Evolutionary conservation across 2,888 invertebrate genomes (phyloP), one percentile per base, ranked within the genome.

Genomic region (Didymodactylos carnosus): DNA sequence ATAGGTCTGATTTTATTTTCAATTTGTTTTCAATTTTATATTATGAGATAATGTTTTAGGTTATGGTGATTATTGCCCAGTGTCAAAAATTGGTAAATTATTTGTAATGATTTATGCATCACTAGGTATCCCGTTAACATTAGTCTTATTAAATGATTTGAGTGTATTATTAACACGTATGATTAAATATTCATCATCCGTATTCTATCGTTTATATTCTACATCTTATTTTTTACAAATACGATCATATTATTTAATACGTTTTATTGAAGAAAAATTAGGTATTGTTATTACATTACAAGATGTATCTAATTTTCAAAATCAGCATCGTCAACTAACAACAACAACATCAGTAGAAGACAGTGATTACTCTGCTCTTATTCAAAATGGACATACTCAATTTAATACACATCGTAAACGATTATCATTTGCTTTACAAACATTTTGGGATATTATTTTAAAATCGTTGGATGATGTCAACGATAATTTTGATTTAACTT

Each of bases 401-500:
- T n/a, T n/a, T n/a, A n/a, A n/a, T n/a, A n/a, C n/a, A n/a, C n/a
- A n/a, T n/a, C n/a, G n/a, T 3, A 35, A 19, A 62, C 8, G 3
- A 49, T 11, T 11, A 23, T 23, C 49, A 23, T n/a, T 16, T 5
- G 25, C 8, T 23, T 11, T 16, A 10, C n/a, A 49, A 49, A 7
- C n/a, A 23, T 7, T 10, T 49, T 11, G 2, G 2, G 2, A 23
- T 49, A 49, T 10, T n/a, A 3, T n/a, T 23, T 2, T 49, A 49
- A n/a, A 49, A 23, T 23, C 25, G 25, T 49, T 49, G 7, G 19
- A 49, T 23, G 25, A 49, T 23, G n/a, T 23, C 4, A n/a, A 49
- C 13, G 1, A 49, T 23, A 8, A 49, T 49, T 11, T 23, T 23
- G 23, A 49, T 49, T 49, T 62, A 29, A 81, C 82, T 16, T 80